phyloP scores from a whole-genome alignment of 2,113 vertebrate genomes.

The Pluvianellus socialis region DNA sequence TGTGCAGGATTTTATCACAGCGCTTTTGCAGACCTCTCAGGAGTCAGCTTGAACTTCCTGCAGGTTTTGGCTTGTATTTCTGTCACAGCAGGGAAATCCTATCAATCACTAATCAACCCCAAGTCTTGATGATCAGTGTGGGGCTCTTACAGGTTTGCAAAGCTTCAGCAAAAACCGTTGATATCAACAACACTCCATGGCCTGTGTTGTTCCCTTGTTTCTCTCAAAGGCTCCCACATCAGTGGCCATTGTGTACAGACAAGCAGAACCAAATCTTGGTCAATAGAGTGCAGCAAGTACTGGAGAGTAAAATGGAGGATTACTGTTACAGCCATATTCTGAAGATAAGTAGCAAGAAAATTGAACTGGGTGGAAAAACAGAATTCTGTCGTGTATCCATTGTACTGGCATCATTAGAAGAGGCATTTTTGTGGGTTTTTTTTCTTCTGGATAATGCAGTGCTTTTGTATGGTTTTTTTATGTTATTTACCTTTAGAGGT shows the following conservation, averaged over 20 bases:
- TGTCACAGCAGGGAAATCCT: not conserved
- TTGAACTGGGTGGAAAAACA: not conserved
- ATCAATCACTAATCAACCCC: not conserved
- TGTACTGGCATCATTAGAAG: not conserved
- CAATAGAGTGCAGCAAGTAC: not conserved
- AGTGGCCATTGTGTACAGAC: not conserved
- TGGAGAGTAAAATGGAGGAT: not conserved
- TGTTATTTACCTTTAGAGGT: not conserved
- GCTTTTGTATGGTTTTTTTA: not conserved
- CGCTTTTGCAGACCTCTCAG: not conserved
- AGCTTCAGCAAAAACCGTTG: not conserved
- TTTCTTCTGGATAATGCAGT: not conserved
- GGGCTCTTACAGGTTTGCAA: not conserved
- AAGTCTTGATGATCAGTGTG: not conserved
- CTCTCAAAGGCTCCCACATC: not conserved
- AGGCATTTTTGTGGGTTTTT: fast-evolving
- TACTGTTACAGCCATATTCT: not conserved
- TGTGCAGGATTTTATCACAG: not conserved
- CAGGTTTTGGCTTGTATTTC: not conserved
- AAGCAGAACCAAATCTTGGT: not conserved
- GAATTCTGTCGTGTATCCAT: not conserved
- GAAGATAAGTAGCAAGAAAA: not conserved
- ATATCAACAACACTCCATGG: not conserved
- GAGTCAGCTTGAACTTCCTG: not conserved
- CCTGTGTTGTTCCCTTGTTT: not conserved